Base-by-base conservation (phyloP, 2,113 vertebrate species). In the Vulpes ferrilata region DNA sequence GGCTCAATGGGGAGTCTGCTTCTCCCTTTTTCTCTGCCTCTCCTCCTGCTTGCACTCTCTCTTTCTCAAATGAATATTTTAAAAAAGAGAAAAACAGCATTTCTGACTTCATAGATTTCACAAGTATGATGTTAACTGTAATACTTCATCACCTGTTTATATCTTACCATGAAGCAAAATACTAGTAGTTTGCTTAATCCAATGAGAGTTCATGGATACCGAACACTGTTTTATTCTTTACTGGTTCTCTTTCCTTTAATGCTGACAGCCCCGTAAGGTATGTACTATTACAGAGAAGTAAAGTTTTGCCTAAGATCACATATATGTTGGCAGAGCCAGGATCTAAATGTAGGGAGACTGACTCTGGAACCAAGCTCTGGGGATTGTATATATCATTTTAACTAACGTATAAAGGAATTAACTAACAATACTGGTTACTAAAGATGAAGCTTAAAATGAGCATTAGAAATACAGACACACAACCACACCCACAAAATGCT, bases 401-500 rank as follows among this genome's bases (percentile, higher is more conserved):
- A 69, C n/a, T 79, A 96, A 83, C 1, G 5, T 55, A 94, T 25
- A 84, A 92, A 96, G 30, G 11, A 89, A 93, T 97, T 87, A 96
- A 95, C 48, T 89, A 93, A 67, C 16, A 12, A 16, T 67, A 93
- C 0, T 81, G 30, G 27, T 59, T 76, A 93, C 19, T 62, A 62
- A 79, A 92, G 22, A 95, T 38, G 88, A 93, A 92, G n/a, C 64
- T 87, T 84, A 90, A 64, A 69, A 78, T 82, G 17, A 74, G 15
- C 27, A 91, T 93, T 86, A 86, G 93, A 86, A 84, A 88, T 73
- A 43, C 11, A 43, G 22, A 80, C 83, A 91, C 9, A 91, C 51
- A 80, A 59, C 1, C 27, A 48, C 5, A 81, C 30, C 16, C 48
- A 96, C 20, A 73, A 90, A 97, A 79, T 48, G 25, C 32, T 74